Evolutionary conservation across 1,140 invertebrate genomes (phyloP).

Genomic region (Zaprionus davidi): DNA sequence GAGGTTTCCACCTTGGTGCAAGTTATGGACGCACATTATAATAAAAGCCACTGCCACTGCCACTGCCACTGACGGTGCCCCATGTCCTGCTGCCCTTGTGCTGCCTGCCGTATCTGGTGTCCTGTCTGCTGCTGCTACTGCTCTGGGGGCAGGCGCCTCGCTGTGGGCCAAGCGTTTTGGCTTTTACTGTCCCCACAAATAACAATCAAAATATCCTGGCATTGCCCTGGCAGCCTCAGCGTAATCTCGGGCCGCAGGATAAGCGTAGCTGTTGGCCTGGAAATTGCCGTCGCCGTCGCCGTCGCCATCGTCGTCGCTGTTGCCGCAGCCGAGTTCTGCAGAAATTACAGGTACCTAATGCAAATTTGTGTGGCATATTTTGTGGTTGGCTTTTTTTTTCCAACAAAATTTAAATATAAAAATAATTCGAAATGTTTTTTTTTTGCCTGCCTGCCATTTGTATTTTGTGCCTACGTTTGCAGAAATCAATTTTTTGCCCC

Average conservation of each 20-base stretch:
- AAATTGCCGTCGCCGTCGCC: constrained; percentile 69
- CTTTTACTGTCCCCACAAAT: constrained; percentile 80
- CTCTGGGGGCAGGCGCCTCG: constrained; percentile 19
- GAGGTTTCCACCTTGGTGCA: constrained; percentile 50
- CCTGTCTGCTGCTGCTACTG: constrained; percentile 3
- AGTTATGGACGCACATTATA: constrained; percentile 65
- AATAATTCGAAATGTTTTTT: constrained; percentile 51
- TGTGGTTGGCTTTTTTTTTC: constrained; percentile 21
- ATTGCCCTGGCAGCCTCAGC: constrained; percentile 23
- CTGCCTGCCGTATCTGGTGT: neutral
- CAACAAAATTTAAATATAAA: constrained; percentile 44
- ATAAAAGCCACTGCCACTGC: constrained; percentile 61
- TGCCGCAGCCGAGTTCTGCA: constrained; percentile 25
- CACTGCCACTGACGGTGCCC: constrained; percentile 19
- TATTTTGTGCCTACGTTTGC: constrained; percentile 50
- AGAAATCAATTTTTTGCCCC: constrained; percentile 46
- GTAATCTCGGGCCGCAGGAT: constrained; percentile 52
- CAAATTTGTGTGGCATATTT: constrained; percentile 80
- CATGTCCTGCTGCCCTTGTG: constrained; percentile 1
- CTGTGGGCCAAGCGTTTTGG: constrained; percentile 52
- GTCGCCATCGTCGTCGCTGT: constrained; percentile 46
- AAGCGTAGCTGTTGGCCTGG: constrained; percentile 53
- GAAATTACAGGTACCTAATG: constrained; percentile 81
- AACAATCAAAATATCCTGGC: constrained; percentile 69
- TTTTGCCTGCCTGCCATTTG: neutral